Percentiles rank a stretch among this genome's conserved stretches.
Evolutionary conservation across 2,797 vertebrate species (phyloP).

Genomic region (Phylloscopus collybita): DNA sequence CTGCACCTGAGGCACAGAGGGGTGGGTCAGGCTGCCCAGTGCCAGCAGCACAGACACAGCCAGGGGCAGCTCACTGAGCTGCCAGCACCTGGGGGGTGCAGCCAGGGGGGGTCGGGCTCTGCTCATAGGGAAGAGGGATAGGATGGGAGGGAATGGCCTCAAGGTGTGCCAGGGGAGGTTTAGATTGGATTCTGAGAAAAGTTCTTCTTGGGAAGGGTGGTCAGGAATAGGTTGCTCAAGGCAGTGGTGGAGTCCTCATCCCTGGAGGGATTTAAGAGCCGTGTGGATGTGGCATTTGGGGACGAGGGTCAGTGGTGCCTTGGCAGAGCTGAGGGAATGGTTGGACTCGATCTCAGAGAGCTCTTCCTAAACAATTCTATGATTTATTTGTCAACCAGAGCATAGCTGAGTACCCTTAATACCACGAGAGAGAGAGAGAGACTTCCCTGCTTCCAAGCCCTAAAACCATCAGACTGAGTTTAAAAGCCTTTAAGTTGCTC

Average conservation of each 20-base stretch:
- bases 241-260: neutral
- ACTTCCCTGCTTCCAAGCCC: neutral
- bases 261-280: neutral
- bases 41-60: neutral
- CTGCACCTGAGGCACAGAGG: conserved; percentile 83
- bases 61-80: neutral
- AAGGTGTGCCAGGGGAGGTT: neutral
- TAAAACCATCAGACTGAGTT: neutral
- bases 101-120: accelerated
- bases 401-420: neutral
- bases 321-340: neutral
- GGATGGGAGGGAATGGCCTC: neutral
- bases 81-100: neutral
- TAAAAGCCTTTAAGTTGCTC: neutral
- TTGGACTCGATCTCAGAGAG: neutral
- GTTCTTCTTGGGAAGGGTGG: neutral
- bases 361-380: neutral
- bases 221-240: neutral
- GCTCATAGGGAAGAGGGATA: neutral
- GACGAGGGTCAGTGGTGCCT: neutral
- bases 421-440: neutral
- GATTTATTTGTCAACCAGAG: neutral
- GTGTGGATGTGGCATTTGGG: neutral
- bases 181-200: neutral
- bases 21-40: neutral